Conservation (phyloP, 2,888 invertebrate species). For the Plebejus anna region DNA sequence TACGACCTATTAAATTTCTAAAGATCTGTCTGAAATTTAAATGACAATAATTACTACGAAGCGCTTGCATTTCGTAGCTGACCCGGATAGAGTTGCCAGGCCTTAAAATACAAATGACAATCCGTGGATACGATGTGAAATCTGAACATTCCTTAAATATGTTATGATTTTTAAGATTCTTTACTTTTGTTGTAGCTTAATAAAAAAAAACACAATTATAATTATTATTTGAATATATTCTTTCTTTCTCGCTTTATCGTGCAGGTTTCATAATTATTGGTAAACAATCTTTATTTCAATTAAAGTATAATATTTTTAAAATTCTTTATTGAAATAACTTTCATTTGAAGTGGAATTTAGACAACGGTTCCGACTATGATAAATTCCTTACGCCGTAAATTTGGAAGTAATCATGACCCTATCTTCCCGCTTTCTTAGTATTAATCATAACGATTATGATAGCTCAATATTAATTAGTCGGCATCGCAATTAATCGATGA, state of each 20-base stretch:
- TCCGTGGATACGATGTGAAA: background rate
- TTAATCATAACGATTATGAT: background rate
- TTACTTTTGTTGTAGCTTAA: no score
- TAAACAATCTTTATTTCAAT: no score
- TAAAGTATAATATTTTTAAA: no score
- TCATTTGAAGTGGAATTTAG: background rate
- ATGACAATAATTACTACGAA: constrained; percentile 4
- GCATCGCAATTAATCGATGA: background rate
- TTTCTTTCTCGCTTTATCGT: no score
- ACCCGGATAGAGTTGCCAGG: constrained; percentile 5
- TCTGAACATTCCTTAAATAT: constrained; percentile 4
- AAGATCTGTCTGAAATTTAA: constrained; percentile 14
- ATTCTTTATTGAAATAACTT: background rate
- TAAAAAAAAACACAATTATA: no score
- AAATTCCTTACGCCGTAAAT: background rate
- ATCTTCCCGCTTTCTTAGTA: background rate
- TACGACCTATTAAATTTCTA: constrained; percentile 14
- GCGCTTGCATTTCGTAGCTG: background rate
- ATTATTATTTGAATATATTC: no score
- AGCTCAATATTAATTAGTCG: background rate
- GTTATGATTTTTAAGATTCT: background rate
- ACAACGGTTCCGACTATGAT: background rate
- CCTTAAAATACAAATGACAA: background rate
- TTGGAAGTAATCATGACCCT: background rate
- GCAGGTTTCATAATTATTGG: background rate